phyloP scores from a whole-genome alignment of 1,140 invertebrate species.

The Scaptomyza hsui region DNA sequence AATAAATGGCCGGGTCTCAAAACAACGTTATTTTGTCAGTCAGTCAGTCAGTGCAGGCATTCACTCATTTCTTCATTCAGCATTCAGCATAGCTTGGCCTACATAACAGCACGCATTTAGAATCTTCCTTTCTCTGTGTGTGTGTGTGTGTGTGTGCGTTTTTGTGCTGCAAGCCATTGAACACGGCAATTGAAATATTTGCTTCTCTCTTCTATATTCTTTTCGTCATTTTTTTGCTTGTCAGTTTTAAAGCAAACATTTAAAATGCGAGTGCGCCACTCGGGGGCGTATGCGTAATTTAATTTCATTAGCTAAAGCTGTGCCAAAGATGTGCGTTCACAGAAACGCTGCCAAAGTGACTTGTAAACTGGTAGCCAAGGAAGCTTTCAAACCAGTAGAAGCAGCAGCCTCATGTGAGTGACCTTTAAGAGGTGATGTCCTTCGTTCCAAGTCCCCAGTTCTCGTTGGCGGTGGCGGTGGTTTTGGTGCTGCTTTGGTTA shows the following conservation, averaged over 20 bases:
- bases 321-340: conserved; percentile 5
- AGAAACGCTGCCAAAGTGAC: conserved; percentile 27
- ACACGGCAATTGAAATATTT: conserved; percentile 55
- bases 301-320: conserved; percentile 37
- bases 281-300: conserved; percentile 42
- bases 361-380: conserved; percentile 27
- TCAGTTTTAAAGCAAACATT: conserved; percentile 27
- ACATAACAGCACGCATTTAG: conserved; percentile 37
- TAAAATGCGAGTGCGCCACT: conserved; percentile 27
- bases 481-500: conserved; percentile 47
- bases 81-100: conserved; percentile 52
- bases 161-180: conserved; percentile 54
- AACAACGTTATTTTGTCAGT: conserved; percentile 28
- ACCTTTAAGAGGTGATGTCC: conserved; percentile 34
- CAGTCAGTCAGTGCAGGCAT: conserved; percentile 33
- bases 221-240: conserved; percentile 11
- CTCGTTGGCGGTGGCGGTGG: conserved; percentile 12
- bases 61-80: conserved; percentile 60
- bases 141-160: not conserved
- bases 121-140: conserved; percentile 6
- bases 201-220: not conserved
- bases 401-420: conserved; percentile 31
- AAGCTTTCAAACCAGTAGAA: too few species aligned
- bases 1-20: conserved; percentile 45
- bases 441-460: conserved; percentile 18